A percentile compares a stretch with the other conserved stretches of the same genome.
Conservation (phyloP, 2,797 vertebrate genomes). For the Hoplostethus atlanticus region DNA sequence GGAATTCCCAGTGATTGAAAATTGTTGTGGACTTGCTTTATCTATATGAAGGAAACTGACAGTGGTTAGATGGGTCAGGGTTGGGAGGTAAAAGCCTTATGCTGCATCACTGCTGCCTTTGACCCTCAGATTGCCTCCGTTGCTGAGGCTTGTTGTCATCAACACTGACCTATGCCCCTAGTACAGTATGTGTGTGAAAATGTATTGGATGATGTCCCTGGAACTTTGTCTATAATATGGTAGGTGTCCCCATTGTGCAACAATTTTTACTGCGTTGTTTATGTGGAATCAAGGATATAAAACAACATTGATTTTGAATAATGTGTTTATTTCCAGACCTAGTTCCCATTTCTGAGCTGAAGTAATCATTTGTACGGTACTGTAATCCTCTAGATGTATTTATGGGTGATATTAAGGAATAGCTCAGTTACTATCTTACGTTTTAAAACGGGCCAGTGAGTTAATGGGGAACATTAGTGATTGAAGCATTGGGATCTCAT, state of each 20-base stretch:
- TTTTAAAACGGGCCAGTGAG: conserved; percentile 14
- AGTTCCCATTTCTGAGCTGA: not conserved
- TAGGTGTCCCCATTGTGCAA: not conserved
- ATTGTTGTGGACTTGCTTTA: conserved; percentile 19
- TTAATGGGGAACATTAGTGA: conserved; percentile 14
- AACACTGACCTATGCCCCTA: conserved; percentile 20
- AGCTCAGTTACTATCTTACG: conserved; percentile 6
- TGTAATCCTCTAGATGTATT: conserved; percentile 14
- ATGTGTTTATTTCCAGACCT: conserved; percentile 5
- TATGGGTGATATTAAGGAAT: conserved; percentile 7
- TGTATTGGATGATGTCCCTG: not conserved
- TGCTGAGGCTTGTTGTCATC: conserved; percentile 31
- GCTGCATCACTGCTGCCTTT: conserved; percentile 75
- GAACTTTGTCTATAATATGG: conserved; percentile 6
- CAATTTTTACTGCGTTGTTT: not conserved
- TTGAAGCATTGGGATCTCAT: conserved; percentile 3
- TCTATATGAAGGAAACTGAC: conserved; percentile 23
- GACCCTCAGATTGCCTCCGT: conserved; percentile 46
- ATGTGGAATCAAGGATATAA: not conserved
- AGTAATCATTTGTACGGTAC: conserved; percentile 14
- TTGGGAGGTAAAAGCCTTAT: conserved; percentile 69
- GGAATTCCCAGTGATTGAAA: not conserved
- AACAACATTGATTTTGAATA: not conserved
- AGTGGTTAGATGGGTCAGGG: conserved; percentile 9
- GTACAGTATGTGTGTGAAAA: conserved; percentile 9